Base-by-base conservation (phyloP, 2,797 vertebrate genomes). In the Bradypodion pumilum region DNA sequence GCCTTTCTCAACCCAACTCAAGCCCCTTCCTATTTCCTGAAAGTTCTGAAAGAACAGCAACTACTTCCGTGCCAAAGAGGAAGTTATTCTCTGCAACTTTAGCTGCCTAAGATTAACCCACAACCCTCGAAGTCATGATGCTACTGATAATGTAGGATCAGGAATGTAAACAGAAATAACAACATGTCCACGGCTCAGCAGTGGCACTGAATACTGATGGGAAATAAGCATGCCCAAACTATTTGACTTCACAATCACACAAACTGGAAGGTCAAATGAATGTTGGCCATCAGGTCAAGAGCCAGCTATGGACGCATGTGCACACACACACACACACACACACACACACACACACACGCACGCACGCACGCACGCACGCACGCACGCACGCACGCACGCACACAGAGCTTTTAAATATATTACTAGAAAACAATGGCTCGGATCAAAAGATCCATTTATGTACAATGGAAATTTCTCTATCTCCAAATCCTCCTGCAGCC, bases 101-200 rank as follows among this genome's bases (percentile, higher is more conserved):
- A 87, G 85, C 82, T 89, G 84, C 72, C 82, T 78, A 52, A 76
- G 70, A 15, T 7, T 65, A 56, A n/a, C 6, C 59, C 60, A 25
- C 44, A 74, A 46, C 13, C 23, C 29, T 68, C 62, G 89, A 90
- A 56, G 63, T 66, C 82, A 89, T 63, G 40, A 37, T 76, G 37
- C 56, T 79, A 86, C 85, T 89, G 91, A 93, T 91, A 91, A 56
- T 40, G 89, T 73, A 89, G 79, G 0, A 42, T 7, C 21, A 87
- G 78, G 74, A 91, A 88, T 89, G 91, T 93, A 93, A 94, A 92
- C 90, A 62, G 40, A 92, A 90, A 85, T 78, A 62, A 29, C 78
- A 66, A 37, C 65, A 74, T 62, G 44, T 75, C 69, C 13, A 80
- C 62, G 46, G 84, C 87, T n/a, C 23, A 82, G 76, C 68, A 60